These are phyloP conservation scores for Micronycteris hirsuta DNA, from an alignment of 2,113 vertebrate genomes.

Conservation along the genomic window DNA sequence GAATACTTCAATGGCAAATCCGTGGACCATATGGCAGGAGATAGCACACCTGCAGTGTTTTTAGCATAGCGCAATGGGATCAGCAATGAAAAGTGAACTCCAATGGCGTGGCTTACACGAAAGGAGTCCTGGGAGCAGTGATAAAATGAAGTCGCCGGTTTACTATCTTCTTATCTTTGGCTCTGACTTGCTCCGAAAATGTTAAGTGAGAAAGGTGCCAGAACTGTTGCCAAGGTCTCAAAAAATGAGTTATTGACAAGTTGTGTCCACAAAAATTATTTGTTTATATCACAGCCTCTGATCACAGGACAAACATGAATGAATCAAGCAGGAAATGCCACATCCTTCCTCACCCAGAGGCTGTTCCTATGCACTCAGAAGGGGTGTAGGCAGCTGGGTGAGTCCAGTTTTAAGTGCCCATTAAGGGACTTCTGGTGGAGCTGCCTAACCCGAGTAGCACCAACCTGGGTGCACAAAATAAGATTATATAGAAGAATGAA, in stretches of 20 bases:
- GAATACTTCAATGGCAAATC: background rate
- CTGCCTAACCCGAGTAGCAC: background rate
- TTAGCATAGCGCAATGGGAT: background rate
- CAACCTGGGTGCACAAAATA: background rate
- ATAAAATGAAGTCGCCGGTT: background rate
- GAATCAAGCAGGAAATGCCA: background rate
- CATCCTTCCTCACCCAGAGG: background rate
- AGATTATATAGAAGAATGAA: background rate
- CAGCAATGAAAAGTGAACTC: background rate
- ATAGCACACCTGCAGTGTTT: background rate
- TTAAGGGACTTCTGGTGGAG: background rate
- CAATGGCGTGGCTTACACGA: background rate
- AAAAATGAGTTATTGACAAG: background rate
- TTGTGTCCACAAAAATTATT: background rate
- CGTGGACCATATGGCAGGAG: background rate
- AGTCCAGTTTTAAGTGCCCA: background rate
- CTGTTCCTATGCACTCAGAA: background rate
- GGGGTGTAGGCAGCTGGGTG: background rate
- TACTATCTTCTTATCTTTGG: background rate
- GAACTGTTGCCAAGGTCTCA: background rate
- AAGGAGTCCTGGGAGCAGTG: background rate
- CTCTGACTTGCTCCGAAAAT: background rate
- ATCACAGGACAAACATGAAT: background rate
- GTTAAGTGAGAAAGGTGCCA: background rate
- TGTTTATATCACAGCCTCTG: background rate